These are phyloP conservation scores for Punctoribates punctum DNA, from an alignment of 2,888 invertebrate species.

Conservation along the genomic window DNA sequence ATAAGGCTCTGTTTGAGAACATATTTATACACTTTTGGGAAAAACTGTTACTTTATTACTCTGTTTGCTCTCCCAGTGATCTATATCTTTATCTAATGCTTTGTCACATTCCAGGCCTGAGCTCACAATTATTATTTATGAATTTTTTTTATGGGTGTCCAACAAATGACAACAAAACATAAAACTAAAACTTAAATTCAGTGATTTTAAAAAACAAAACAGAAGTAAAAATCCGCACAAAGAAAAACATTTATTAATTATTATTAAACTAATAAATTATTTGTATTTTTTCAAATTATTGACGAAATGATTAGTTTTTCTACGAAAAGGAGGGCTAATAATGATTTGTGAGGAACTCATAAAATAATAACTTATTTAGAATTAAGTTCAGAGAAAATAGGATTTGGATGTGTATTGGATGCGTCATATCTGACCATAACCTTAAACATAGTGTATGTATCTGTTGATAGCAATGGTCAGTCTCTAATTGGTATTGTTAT, in stretches of 20 bases:
- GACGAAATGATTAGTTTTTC: not conserved
- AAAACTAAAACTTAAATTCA: not conserved
- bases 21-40: conserved; percentile 31
- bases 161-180: not conserved
- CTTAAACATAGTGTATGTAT: not conserved
- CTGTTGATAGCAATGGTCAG: conserved; percentile 27
- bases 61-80: conserved; percentile 12
- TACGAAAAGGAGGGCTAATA: not conserved
- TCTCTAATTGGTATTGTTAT: conserved; percentile 1
- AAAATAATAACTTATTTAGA: conserved; percentile 6
- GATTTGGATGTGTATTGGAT: conserved; percentile 7
- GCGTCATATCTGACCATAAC: conserved; percentile 7
- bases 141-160: conserved; percentile 1
- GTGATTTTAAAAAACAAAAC: not conserved
- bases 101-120: conserved; percentile 24
- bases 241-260: too few species aligned
- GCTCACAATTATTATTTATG: conserved; percentile 17
- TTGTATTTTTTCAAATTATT: too few species aligned
- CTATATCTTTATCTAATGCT: conserved; percentile 11
- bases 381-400: not conserved
- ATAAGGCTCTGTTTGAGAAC: conserved; percentile 30
- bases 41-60: conserved; percentile 35
- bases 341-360: not conserved
- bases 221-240: too few species aligned
- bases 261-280: too few species aligned